Evolutionary conservation across 2,888 invertebrate genomes (phyloP).

Genomic region (Cataglyphis cursor): DNA sequence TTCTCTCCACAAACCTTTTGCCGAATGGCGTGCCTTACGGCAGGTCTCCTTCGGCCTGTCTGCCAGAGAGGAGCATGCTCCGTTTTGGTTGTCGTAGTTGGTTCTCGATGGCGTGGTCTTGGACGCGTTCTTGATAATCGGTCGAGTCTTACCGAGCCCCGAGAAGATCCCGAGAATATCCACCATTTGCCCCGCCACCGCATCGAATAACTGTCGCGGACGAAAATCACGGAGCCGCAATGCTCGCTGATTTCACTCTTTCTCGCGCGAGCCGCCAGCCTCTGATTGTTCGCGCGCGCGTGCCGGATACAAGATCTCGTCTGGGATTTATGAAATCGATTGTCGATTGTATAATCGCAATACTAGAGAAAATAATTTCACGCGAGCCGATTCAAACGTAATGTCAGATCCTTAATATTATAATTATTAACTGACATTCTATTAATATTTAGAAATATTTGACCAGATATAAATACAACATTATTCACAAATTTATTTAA

Average conservation of each 20-base stretch:
- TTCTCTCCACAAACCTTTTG: slow-evolving; percentile 71
- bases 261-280: slow-evolving; percentile 29
- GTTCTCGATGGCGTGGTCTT: slow-evolving; percentile 69
- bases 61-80: slow-evolving; percentile 63
- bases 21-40: slow-evolving; percentile 76
- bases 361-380: not conserved
- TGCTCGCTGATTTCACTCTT: slow-evolving; percentile 60
- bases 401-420: not conserved
- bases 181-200: slow-evolving; percentile 69
- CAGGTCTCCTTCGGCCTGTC: slow-evolving; percentile 67
- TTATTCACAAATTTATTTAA: not conserved
- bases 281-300: slow-evolving; percentile 47
- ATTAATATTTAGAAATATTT: not conserved
- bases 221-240: slow-evolving; percentile 59
- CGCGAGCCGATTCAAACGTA: not conserved
- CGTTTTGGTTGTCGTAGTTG: slow-evolving; percentile 69
- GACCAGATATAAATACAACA: not conserved
- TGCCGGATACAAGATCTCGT: slow-evolving; percentile 46
- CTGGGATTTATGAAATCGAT: slow-evolving; percentile 55
- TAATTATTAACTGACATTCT: not conserved
- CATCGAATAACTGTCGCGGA: slow-evolving; percentile 4
- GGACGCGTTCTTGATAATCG: slow-evolving; percentile 74
- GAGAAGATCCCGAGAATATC: slow-evolving; percentile 58
- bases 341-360: slow-evolving; percentile 40
- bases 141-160: slow-evolving; percentile 68